Evolutionary conservation across 2,888 invertebrate genomes (phyloP), one percentile per base, ranked within the genome.

Genomic region (Cheilosia vulpina): DNA sequence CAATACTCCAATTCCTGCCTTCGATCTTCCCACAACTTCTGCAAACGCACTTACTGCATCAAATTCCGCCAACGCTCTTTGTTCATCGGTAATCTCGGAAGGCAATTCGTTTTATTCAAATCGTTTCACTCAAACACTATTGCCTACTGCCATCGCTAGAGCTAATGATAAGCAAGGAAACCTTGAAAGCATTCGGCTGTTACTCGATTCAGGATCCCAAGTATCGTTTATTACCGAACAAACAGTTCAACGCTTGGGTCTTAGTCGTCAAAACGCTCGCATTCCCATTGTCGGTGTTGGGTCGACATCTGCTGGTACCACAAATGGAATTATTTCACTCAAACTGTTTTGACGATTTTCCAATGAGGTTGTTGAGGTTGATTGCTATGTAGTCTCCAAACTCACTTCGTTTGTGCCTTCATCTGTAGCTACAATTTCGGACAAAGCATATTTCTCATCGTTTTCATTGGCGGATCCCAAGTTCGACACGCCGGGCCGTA

Each of bases 371-470:
- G 43, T 57, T 57, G 34, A 45, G n/a, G 31, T 69, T 19, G 7
- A 69, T 9, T 69, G 57, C n/a, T n/a, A 69, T 13, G 47, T 69
- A 9, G 45, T 71, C 9, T 60, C 71, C 11, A 71, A 71, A 17
- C n/a, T 71, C 4, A 71, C 58, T 6, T 71, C 71, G 34, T 1
- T 69, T 4, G 13, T 58, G 13, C 69, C 58, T 21, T 15, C 34
- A n/a, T 47, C 45, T 34, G 34, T 38, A 15, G 4, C 58, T 9
- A 21, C 21, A 13, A 38, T 71, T n/a, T n/a, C 17, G 7, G 11
- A 50, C 47, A 4, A 3, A 24, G 27, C 50, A 6, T 2, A 15
- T 0, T 15, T 72, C 4, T 17, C 27, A 1, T 62, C 72, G 13
- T 72, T 50, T 21, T 2, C 50, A 21, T 27, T 72, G 3, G 62